Evolutionary conservation across 1,140 invertebrate species (phyloP).

Genomic region (Rhizoglyphus robini): DNA sequence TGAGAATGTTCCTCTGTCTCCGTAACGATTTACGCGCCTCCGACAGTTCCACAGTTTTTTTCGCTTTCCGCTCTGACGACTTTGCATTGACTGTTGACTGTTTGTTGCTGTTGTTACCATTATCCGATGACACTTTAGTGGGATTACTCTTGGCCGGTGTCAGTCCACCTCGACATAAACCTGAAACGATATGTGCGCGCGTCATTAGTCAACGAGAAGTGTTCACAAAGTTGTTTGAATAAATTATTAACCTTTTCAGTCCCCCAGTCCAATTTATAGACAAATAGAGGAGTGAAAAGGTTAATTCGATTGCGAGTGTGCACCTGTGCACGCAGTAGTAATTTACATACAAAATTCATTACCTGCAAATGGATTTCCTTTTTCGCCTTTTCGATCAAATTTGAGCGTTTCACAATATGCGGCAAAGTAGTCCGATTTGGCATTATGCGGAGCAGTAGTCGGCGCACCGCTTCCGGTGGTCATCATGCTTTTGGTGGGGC

Average conservation of each 20-base stretch:
- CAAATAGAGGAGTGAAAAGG: too few relatives aligned
- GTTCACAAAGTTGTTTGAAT: too few relatives aligned
- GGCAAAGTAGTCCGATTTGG: not conserved
- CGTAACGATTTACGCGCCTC: conserved; percentile 17
- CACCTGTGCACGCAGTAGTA: too few relatives aligned
- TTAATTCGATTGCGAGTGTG: too few relatives aligned
- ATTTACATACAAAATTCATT: conserved; percentile 28
- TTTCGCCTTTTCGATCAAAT: conserved; percentile 62
- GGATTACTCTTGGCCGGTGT: conserved; percentile 7
- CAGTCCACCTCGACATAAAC: conserved; percentile 15
- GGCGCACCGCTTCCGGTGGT: not conserved
- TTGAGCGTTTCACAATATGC: conserved; percentile 8
- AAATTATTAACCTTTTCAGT: too few relatives aligned
- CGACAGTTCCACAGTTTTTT: conserved; percentile 6
- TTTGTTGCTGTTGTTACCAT: not conserved
- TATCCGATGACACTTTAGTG: not conserved
- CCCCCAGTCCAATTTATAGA: too few relatives aligned
- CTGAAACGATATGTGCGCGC: too few relatives aligned
- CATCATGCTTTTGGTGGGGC: not conserved
- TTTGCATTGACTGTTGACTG: not conserved
- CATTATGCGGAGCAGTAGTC: not conserved
- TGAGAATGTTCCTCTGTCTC: not conserved
- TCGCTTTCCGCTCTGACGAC: not conserved
- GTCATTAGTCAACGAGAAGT: too few relatives aligned
- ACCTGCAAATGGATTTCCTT: conserved; percentile 74